A percentile compares a stretch with the other conserved stretches of the same genome.
These are phyloP conservation scores for Aphis craccivora DNA, from an alignment of 1,140 invertebrate genomes.

Conservation along the genomic window DNA sequence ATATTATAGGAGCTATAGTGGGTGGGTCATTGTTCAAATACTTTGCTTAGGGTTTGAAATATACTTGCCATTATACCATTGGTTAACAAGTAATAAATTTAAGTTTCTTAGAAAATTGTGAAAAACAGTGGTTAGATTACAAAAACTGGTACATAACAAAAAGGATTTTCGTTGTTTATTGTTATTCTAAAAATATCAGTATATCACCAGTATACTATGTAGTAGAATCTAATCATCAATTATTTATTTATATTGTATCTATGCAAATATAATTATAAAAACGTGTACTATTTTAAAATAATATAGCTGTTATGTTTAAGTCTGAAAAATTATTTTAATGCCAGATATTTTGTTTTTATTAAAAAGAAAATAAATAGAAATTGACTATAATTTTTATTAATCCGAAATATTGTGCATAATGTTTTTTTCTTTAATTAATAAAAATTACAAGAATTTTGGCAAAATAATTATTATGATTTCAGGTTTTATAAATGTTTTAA, in stretches of 20 bases:
- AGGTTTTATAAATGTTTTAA: too few species aligned
- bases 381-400: too few species aligned
- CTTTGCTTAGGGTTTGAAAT: too few species aligned
- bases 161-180: background rate
- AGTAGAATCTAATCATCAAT: background rate
- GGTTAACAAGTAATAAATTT: background rate
- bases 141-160: background rate
- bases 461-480: too few species aligned
- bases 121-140: background rate
- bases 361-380: too few species aligned
- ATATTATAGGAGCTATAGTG: too few species aligned
- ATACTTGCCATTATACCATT: too few species aligned
- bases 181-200: too few species aligned
- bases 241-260: background rate
- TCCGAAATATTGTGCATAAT: too few species aligned
- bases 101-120: background rate
- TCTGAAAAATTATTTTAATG: background rate
- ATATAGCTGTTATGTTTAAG: background rate
- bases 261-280: background rate
- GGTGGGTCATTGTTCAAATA: too few species aligned
- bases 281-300: background rate
- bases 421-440: too few species aligned
- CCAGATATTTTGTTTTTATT: background rate
- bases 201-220: background rate
- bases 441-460: too few species aligned